Evolutionary conservation across 2,797 vertebrate species (phyloP), one percentile per base, ranked within the genome.

Genomic region (Anolis apletophallus): DNA sequence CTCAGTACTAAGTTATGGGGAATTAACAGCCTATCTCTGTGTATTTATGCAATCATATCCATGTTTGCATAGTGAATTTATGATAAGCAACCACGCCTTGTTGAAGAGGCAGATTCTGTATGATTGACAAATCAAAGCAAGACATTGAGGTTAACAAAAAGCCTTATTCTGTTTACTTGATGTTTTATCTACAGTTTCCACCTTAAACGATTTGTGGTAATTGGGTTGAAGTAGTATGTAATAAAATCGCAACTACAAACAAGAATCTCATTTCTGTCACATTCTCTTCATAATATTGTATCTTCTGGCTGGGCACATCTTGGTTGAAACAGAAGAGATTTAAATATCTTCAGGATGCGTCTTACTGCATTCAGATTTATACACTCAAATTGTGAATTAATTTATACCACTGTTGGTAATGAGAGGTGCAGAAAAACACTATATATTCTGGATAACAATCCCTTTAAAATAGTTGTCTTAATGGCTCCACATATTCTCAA

Each of bases 101-200:
- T 90, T 72, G 89, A 86, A 68, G 94, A 91, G 93, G 90, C 93
- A 93, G 26, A 67, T 73, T 32, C 23, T 73, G 21, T 77, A 88
- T 88, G 90, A 80, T 85, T 88, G 90, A 89, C 92, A 94, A 74
- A 74, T 85, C 46, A 1, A 34, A 89, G 74, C 55, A 40, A 89
- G 85, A 21, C 2, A 23, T 88, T 57, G 5, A 50, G 23, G 61
- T 68, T 80, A 75, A 14, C 26, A 11, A 17, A 40, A 5, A 76
- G 26, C 19, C 52, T 26, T 17, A 57, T 59, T 50, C 54, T 72
- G 40, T 80, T 52, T 46, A 29, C 55, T 73, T n/a, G 46, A 34
- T 59, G 14, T 55, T 72, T 29, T 46, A 26, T 26, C 54, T 40
- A 59, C 59, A 26, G 13, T 61, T 68, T 55, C 29, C 6, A 21